Base-by-base conservation (phyloP, 2,888 invertebrate genomes). In the Julus scanicus region DNA sequence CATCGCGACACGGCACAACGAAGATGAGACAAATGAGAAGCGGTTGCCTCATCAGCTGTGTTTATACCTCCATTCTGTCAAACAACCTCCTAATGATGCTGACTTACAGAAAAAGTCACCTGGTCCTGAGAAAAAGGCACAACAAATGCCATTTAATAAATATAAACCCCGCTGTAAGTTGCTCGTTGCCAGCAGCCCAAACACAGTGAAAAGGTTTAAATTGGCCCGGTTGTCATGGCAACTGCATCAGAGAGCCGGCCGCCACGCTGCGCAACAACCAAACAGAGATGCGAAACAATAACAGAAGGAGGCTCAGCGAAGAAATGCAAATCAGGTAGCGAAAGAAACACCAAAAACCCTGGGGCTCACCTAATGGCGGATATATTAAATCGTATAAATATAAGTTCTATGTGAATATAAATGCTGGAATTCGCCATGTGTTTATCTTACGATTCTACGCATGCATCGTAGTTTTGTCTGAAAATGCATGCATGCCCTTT, bases 211-310 rank as follows among this genome's bases (percentile, higher is more conserved):
- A 71, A 71, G 71, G 71, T 71, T 29, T 29, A 71, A 71, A 71
- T 71, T 71, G 71, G 71, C n/a, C 63, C 71, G 1, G 29, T 71
- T 71, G 71, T 29, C 71, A 8, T 71, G 29, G 29, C 71, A 71
- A 71, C 71, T 71, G 71, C 71, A 9, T 53, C 53, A 53, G 53
- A 53, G 15, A 53, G 11, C 53, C 53, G 9, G 20, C 71, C 20
- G 71, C 17, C 63, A 71, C 71, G 71, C 71, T 71, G 71, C 20
- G 71, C 71, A 71, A 71, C 71, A 29, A 71, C 71, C 71, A 29
- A 29, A 71, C 71, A 29, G 71, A 71, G 71, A 71, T 71, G 71
- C 71, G 71, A 71, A 71, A 71, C 71, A 71, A 71, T 71, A 71
- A 71, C 71, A 71, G 5, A 20, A 71, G 29, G 71, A 71, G 44